Conservation (phyloP, 1,140 invertebrate genomes). For the Magallana angulata region DNA sequence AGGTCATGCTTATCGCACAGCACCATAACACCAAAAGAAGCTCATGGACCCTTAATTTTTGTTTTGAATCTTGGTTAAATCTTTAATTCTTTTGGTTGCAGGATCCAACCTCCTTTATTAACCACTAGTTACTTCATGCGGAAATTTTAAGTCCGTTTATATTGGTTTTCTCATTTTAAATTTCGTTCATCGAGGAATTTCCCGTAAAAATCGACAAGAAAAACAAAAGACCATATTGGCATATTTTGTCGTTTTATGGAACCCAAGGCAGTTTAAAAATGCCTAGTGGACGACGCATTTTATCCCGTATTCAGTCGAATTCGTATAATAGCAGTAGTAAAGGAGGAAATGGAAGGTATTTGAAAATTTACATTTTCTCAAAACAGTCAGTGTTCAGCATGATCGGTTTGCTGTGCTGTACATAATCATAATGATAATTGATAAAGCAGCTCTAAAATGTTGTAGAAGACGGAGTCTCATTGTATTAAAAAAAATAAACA, state of each 20-base stretch:
- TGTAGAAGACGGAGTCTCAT: too few species aligned
- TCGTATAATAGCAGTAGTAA: conserved; percentile 68
- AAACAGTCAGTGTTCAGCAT: too few species aligned
- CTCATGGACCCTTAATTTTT: too few species aligned
- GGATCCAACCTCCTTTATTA: too few species aligned
- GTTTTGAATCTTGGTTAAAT: too few species aligned
- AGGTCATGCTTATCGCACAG: too few species aligned
- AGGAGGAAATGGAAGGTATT: conserved; percentile 55
- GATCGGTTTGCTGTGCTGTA: too few species aligned
- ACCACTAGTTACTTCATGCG: neutral
- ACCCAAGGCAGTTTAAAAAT: conserved; percentile 51
- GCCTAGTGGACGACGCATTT: conserved; percentile 73
- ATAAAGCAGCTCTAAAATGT: too few species aligned
- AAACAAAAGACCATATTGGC: conserved; percentile 1
- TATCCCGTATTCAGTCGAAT: conserved; percentile 73
- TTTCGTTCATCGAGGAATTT: neutral
- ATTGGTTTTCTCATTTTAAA: neutral
- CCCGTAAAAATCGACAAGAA: neutral
- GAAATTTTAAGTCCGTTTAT: neutral
- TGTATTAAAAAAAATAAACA: too few species aligned
- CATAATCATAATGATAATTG: too few species aligned
- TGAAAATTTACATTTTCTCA: conserved; percentile 20
- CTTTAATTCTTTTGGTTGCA: too few species aligned
- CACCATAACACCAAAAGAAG: too few species aligned
- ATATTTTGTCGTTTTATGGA: conserved; percentile 19